A percentile compares a stretch with the other conserved stretches of the same genome.
Evolutionary conservation across 2,797 vertebrate species (phyloP).

Genomic region (Syncerus caffer): DNA sequence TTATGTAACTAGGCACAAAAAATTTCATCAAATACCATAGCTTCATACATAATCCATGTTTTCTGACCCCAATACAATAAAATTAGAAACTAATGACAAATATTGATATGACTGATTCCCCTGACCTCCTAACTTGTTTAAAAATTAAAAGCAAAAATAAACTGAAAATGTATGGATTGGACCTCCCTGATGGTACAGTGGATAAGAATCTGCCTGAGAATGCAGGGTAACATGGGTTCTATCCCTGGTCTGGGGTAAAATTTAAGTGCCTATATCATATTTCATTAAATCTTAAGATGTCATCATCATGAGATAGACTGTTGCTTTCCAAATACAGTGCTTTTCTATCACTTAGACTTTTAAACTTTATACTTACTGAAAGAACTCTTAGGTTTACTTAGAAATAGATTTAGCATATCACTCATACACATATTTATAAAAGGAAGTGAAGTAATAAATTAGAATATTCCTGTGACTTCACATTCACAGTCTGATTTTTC

Average conservation of each 20-base stretch:
- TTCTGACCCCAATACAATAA: background rate
- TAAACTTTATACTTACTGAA: background rate
- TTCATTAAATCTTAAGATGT: background rate
- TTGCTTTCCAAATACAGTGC: background rate
- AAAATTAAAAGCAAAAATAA: background rate
- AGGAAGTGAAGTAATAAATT: background rate
- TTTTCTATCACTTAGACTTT: background rate
- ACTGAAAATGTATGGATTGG: background rate
- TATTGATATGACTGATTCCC: background rate
- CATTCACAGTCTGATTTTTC: background rate
- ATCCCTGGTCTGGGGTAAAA: background rate
- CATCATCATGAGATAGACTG: background rate
- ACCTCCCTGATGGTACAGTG: background rate
- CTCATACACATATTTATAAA: background rate
- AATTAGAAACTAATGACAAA: constrained; percentile 37
- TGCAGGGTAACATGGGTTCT: background rate
- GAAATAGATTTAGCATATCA: background rate
- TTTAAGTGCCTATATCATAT: background rate
- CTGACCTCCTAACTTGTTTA: background rate
- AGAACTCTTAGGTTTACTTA: background rate
- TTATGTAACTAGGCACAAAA: background rate
- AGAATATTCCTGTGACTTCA: background rate
- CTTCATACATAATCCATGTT: background rate
- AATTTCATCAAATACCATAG: background rate
- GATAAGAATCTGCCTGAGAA: background rate